Base-by-base conservation (phyloP, 2,797 vertebrate genomes). In the Oryzias sinensis region DNA sequence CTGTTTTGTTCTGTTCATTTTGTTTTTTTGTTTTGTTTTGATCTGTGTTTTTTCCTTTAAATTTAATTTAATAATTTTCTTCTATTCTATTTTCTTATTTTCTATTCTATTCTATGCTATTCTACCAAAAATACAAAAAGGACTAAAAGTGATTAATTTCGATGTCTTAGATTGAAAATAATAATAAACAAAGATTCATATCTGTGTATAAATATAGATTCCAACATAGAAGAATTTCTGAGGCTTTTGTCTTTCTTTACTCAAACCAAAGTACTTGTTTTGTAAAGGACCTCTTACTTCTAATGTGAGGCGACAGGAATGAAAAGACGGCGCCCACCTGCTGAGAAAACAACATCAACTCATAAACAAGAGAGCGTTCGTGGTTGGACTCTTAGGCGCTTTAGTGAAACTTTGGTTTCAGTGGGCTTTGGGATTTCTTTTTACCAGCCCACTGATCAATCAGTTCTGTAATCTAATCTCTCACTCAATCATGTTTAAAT, bases 401-500 rank as follows among this genome's bases (percentile, higher is more conserved):
- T 80, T 83, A 79, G 71, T 83, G 74, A 84, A 80, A 80, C 77
- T 81, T 76, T 52, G 71, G 80, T 84, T 88, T 78, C 83, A 74
- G 80, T 73, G 81, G 80, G 84, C 70, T 74, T 59, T 60, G 75
- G 77, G 63, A 83, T 81, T 78, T 63, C 72, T 78, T 81, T 86
- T 88, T 84, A 88, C 65, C 74, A 87, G 73, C 66, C 66, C 70
- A 56, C 70, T 74, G 76, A 88, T 84, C 86, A 89, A 86, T 87
- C 77, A 65, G 37, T 73, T 72, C 68, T 8, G 76, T 83, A 87
- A 87, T 84, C 82, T 83, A 84, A 87, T 81, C 77, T 68, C 48
- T 14, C 42, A 59, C 80, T 91, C 84, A 85, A 84, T 87, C 81
- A 78, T 81, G 70, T 85, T 87, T 86, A 80, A 82, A 87, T 87